Evolutionary conservation across 2,113 vertebrate genomes (phyloP).

Genomic region (Lampris megalopsis): DNA sequence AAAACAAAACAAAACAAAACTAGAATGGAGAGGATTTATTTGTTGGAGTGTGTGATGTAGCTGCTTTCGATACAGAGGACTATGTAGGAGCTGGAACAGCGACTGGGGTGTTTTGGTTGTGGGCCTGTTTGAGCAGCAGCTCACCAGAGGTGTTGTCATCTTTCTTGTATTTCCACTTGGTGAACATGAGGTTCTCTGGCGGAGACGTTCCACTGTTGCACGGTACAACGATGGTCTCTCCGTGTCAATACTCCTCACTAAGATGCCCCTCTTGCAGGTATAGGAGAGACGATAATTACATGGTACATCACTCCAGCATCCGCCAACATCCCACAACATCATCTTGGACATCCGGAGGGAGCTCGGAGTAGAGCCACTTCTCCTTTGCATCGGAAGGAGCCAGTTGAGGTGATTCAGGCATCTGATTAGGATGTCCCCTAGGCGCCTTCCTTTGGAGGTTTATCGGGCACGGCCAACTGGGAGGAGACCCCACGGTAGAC

Average conservation of each 20-base stretch:
- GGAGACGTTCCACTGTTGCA: constrained; percentile 75
- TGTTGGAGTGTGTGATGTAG: constrained; percentile 85
- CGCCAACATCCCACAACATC: too few species aligned
- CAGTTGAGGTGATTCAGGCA: too few species aligned
- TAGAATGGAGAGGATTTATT: constrained; percentile 77
- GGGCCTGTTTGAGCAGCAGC: constrained; percentile 74
- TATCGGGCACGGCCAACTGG: too few species aligned
- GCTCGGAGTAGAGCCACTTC: too few species aligned
- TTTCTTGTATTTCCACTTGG: constrained; percentile 92
- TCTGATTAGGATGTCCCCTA: too few species aligned
- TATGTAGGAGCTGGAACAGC: constrained; percentile 86
- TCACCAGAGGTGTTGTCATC: constrained; percentile 48
- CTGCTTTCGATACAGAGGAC: constrained; percentile 97
- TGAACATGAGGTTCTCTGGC: constrained; percentile 85
- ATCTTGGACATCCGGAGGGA: too few species aligned
- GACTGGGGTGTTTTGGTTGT: constrained; percentile 73
- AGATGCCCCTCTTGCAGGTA: too few species aligned
- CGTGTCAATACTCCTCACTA: constrained; percentile 83
- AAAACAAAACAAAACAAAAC: not conserved
- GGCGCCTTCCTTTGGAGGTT: too few species aligned
- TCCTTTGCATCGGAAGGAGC: too few species aligned
- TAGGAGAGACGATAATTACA: too few species aligned
- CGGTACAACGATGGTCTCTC: constrained; percentile 88
- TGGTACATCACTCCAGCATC: too few species aligned
- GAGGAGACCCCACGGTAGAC: too few species aligned